phyloP scores from a whole-genome alignment of 2,797 vertebrate genomes.

The Hippopotamyrus pictus region DNA sequence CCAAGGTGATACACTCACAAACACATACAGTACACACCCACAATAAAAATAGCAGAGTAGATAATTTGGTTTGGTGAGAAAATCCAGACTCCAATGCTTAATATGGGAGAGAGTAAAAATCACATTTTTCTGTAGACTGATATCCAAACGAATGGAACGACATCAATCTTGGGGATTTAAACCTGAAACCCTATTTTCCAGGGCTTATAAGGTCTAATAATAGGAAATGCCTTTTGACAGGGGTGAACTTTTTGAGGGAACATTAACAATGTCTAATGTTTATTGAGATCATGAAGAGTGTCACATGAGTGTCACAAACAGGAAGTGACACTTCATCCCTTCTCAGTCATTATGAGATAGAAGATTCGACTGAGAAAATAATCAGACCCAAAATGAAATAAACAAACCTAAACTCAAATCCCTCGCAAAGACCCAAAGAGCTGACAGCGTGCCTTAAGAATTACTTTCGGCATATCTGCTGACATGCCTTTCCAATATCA shows the following conservation, averaged over 20 bases:
- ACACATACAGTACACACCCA: too few species aligned
- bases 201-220: neutral
- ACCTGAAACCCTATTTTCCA: neutral
- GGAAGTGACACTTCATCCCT: neutral
- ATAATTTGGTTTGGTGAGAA: neutral
- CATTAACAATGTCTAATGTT: neutral
- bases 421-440: neutral
- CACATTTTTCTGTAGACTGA: neutral
- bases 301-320: neutral
- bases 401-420: neutral
- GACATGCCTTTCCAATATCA: constrained; percentile 7
- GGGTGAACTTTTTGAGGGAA: neutral
- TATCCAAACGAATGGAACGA: neutral
- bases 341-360: neutral
- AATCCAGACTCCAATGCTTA: neutral
- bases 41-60: neutral
- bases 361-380: neutral
- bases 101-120: neutral
- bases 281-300: neutral
- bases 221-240: neutral
- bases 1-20: neutral
- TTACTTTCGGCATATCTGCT: neutral
- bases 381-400: neutral
- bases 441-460: neutral
- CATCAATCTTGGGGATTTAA: neutral